phyloP scores from a whole-genome alignment of 2,797 vertebrate species.

The Amphiprion clarkii region DNA sequence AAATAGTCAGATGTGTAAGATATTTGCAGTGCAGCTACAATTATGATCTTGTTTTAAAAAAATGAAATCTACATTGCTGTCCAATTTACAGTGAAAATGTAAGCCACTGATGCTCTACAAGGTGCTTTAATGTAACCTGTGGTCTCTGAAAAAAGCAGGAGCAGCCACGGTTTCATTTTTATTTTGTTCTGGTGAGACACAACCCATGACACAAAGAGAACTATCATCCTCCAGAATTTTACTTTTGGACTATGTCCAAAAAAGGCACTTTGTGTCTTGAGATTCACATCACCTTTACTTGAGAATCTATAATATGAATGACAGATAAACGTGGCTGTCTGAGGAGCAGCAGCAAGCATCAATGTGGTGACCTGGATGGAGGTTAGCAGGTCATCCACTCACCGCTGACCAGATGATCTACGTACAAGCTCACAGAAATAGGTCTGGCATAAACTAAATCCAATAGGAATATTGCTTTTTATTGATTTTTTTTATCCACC shows the following conservation, averaged over 20 bases:
- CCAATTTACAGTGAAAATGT: too few relatives aligned
- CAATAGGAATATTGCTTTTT: constrained; percentile 84
- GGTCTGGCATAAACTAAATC: constrained; percentile 83
- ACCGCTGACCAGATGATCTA: constrained; percentile 71
- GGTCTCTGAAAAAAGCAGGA: background rate
- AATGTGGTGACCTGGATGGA: constrained; percentile 63
- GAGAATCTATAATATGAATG: constrained; percentile 21
- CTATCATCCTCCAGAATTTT: background rate
- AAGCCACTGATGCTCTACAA: too few relatives aligned
- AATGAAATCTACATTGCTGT: too few relatives aligned
- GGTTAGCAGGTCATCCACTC: constrained; percentile 73
- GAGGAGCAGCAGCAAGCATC: constrained; percentile 29
- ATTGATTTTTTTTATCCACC: constrained; percentile 81
- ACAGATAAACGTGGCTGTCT: constrained; percentile 38
- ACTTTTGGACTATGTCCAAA: constrained; percentile 2
- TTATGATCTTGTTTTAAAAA: background rate
- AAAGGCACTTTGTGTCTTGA: background rate
- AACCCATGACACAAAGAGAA: background rate
- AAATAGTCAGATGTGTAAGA: background rate
- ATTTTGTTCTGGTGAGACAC: background rate
- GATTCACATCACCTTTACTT: constrained; percentile 4
- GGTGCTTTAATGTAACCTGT: too few relatives aligned
- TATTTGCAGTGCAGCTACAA: background rate
- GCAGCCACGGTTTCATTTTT: background rate
- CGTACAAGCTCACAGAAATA: constrained; percentile 56